These are phyloP conservation scores for Miichthys miiuy DNA, from an alignment of 2,797 vertebrate species.

Conservation along the genomic window DNA sequence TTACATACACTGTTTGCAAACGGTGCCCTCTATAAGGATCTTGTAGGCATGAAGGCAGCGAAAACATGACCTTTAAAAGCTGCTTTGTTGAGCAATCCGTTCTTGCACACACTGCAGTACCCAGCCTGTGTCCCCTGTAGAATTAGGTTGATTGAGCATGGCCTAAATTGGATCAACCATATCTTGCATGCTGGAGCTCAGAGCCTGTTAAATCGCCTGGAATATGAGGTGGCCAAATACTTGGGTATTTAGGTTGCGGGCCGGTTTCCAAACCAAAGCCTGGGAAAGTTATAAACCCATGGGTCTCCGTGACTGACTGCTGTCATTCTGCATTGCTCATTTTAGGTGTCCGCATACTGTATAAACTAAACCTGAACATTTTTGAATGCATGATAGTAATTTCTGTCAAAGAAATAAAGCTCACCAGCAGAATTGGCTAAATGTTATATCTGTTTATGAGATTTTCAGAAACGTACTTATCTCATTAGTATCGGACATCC, in stretches of 20 bases:
- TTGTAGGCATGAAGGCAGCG: conserved; percentile 63
- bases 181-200: conserved; percentile 66
- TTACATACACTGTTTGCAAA: conserved; percentile 73
- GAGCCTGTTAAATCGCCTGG: conserved; percentile 69
- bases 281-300: conserved; percentile 54
- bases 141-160: conserved; percentile 84
- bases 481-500: conserved; percentile 42
- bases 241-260: conserved; percentile 58
- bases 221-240: conserved; percentile 65
- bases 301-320: conserved; percentile 56
- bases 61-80: conserved; percentile 86
- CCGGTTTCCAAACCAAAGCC: conserved; percentile 57
- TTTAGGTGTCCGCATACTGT: conserved; percentile 10
- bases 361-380: background rate
- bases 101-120: conserved; percentile 79
- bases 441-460: conserved; percentile 10
- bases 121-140: conserved; percentile 71
- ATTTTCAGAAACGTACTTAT: conserved; percentile 24
- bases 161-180: conserved; percentile 82
- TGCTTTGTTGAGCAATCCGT: conserved; percentile 82
- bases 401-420: conserved; percentile 2
- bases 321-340: conserved; percentile 45
- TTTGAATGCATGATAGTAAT: background rate
- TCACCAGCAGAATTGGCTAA: background rate
- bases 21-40: conserved; percentile 66